These are phyloP conservation scores for Leucozona laternaria DNA, from an alignment of 2,888 invertebrate genomes.

Conservation along the genomic window DNA sequence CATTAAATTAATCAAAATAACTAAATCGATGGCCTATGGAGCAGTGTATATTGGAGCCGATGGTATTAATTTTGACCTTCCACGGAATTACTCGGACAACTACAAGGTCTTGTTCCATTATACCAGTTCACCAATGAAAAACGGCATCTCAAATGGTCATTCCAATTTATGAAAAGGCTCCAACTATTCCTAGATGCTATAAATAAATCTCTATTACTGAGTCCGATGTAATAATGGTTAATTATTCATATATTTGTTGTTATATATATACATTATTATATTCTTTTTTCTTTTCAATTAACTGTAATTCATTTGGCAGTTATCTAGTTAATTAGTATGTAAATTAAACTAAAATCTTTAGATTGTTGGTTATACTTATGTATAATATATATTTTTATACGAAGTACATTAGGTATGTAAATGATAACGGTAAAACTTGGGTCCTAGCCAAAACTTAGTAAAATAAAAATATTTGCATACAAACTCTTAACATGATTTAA, in stretches of 20 bases:
- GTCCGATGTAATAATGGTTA: slow-evolving; percentile 37
- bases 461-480: slow-evolving; percentile 46
- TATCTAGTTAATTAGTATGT: not conserved
- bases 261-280: not conserved
- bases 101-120: slow-evolving; percentile 87
- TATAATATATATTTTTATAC: slow-evolving; percentile 32
- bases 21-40: slow-evolving; percentile 91
- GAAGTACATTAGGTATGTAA: not conserved
- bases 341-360: not conserved
- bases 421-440: not conserved
- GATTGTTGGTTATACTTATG: not conserved
- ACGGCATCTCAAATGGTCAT: slow-evolving; percentile 46
- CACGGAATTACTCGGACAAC: slow-evolving; percentile 89
- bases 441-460: slow-evolving; percentile 18
- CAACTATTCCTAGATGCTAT: not conserved
- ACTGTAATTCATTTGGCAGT: not conserved
- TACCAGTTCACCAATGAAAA: slow-evolving; percentile 45
- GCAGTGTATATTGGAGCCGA: slow-evolving; percentile 94
- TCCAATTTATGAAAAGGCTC: slow-evolving; percentile 43
- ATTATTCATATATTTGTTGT: slow-evolving; percentile 19
- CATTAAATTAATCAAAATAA: slow-evolving; percentile 87
- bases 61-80: slow-evolving; percentile 86
- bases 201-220: not conserved
- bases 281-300: slow-evolving; percentile 5
- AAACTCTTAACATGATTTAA: not conserved